Evolutionary conservation across 2,797 vertebrate genomes (phyloP).

Genomic region (Xerus rutilus): DNA sequence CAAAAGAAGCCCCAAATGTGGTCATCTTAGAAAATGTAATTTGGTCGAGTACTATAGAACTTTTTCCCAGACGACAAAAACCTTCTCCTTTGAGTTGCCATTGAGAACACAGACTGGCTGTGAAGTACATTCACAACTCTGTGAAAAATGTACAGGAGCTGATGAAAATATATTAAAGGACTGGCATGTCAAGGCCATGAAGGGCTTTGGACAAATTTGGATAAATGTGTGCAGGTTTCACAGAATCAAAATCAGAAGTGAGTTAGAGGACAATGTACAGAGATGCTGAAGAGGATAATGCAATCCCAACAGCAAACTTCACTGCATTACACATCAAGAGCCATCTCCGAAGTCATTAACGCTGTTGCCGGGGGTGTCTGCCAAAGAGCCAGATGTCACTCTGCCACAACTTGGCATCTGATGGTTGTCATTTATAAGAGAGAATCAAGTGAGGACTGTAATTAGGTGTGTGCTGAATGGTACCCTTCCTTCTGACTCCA

Average conservation of each 20-base stretch:
- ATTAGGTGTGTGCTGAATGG: conserved; percentile 80
- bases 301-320: conserved; percentile 83
- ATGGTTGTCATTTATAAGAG: conserved; percentile 85
- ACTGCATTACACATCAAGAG: conserved; percentile 83
- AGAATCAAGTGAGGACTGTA: conserved; percentile 74
- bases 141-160: conserved; percentile 38
- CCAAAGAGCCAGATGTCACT: conserved; percentile 88
- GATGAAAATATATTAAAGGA: conserved; percentile 80
- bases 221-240: conserved; percentile 79
- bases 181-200: conserved; percentile 75
- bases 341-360: conserved; percentile 87
- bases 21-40: conserved; percentile 76
- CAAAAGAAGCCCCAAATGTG: conserved; percentile 63
- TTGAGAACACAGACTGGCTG: conserved; percentile 63
- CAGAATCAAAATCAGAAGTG: conserved; percentile 78
- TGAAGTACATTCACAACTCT: conserved; percentile 42
- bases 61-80: conserved; percentile 68
- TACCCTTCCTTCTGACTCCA: conserved; percentile 68
- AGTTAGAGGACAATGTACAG: conserved; percentile 82
- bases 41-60: conserved; percentile 76
- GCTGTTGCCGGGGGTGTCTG: conserved; percentile 85
- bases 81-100: conserved; percentile 58
- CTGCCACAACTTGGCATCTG: conserved; percentile 83
- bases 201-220: conserved; percentile 81
- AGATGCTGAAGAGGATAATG: conserved; percentile 81